A percentile compares a stretch with the other conserved stretches of the same genome.
Conservation (phyloP, 1,140 invertebrate genomes). For the Coenobita brevimanus region DNA sequence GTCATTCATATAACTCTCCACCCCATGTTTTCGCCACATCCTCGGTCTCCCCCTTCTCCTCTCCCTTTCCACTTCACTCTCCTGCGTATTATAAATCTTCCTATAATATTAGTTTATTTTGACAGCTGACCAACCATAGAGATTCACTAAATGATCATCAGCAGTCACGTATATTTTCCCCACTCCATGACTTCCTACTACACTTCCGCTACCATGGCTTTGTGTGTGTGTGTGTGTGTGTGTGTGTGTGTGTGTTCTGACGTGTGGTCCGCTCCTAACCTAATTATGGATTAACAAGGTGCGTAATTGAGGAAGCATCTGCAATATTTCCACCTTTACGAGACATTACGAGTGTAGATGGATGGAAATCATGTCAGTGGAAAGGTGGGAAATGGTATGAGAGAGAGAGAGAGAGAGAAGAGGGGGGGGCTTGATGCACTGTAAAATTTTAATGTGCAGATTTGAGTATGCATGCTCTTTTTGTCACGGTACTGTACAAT, state of each 20-base stretch:
- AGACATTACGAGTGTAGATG: conserved; percentile 21
- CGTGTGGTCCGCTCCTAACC: not conserved
- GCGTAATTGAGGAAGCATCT: conserved; percentile 29
- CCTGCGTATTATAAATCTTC: too few relatives aligned
- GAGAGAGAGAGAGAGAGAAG: not conserved
- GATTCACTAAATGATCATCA: too few relatives aligned
- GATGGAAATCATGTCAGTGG: not conserved
- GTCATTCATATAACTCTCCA: too few relatives aligned
- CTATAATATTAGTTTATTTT: too few relatives aligned
- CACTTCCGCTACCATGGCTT: not conserved
- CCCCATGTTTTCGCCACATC: too few relatives aligned
- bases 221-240: not conserved
- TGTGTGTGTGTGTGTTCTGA: not conserved
- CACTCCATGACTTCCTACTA: not conserved
- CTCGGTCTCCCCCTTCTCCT: too few relatives aligned
- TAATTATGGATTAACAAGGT: conserved; percentile 23
- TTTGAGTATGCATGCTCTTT: too few relatives aligned
- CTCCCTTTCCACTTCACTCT: too few relatives aligned
- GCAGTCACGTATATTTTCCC: not conserved
- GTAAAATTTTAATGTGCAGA: too few relatives aligned
- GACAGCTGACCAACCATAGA: too few relatives aligned
- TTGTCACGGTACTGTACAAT: too few relatives aligned
- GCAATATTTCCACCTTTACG: conserved; percentile 22
- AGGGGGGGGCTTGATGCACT: not conserved
- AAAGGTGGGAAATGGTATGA: too few relatives aligned